A percentile compares a stretch with the other conserved stretches of the same genome.
Evolutionary conservation across 2,888 invertebrate species (phyloP).

Genomic region (Volucella inflata): DNA sequence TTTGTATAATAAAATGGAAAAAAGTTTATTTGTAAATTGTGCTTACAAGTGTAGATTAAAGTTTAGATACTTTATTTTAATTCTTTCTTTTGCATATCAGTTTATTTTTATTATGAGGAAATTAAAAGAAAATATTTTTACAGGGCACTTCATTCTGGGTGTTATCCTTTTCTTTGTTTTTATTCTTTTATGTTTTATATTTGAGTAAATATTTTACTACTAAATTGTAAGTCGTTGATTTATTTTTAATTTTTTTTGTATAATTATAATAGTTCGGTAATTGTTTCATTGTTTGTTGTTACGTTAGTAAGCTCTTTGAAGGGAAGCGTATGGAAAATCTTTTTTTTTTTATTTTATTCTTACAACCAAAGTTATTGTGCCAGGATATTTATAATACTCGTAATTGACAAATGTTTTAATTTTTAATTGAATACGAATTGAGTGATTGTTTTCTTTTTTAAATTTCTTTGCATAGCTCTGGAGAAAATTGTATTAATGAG

Average conservation of each 20-base stretch:
- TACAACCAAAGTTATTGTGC: conserved; percentile 42
- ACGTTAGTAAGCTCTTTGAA: conserved; percentile 36
- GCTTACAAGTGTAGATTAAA: conserved; percentile 43
- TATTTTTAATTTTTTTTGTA: conserved; percentile 13
- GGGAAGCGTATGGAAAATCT: conserved; percentile 35
- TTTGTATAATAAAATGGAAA: conserved; percentile 59
- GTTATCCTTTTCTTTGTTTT: conserved; percentile 22
- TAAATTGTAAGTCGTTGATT: conserved; percentile 25
- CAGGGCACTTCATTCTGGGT: conserved; percentile 64
- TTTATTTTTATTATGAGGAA: conserved; percentile 13
- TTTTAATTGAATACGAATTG: conserved; percentile 3
- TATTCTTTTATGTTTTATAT: no score
- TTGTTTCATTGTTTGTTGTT: conserved; percentile 34
- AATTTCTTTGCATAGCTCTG: background rate
- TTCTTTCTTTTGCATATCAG: conserved; percentile 26
- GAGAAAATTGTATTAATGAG: conserved; percentile 40
- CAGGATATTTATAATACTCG: conserved; percentile 8
- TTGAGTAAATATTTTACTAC: conserved; percentile 49
- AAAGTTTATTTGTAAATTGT: conserved; percentile 46
- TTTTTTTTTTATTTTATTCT: conserved; percentile 8
- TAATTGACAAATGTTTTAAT: conserved; percentile 51
- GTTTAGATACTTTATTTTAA: conserved; percentile 21
- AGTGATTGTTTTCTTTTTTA: conserved; percentile 6
- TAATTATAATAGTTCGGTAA: conserved; percentile 50
- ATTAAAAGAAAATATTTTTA: conserved; percentile 46